phyloP scores from a whole-genome alignment of 2,888 invertebrate species.

The Lasioglossum malachurum region DNA sequence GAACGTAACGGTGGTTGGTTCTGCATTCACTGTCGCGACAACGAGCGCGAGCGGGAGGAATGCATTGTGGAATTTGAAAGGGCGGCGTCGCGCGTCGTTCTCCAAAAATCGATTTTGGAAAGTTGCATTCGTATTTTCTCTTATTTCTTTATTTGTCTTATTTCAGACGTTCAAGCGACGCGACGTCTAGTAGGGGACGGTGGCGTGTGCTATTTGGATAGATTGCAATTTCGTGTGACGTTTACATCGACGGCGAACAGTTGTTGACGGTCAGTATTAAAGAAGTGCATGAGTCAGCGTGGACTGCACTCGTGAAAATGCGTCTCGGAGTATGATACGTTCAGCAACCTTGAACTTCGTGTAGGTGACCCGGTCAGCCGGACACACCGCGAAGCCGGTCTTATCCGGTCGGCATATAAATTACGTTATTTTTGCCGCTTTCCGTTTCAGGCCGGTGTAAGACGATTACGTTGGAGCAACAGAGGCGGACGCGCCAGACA shows the following conservation, averaged over 20 bases:
- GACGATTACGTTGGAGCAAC: conserved; percentile 39
- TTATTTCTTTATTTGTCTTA: too few relatives aligned
- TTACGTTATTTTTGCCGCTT: conserved; percentile 53
- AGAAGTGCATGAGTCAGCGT: conserved; percentile 12
- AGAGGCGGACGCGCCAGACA: conserved; percentile 13
- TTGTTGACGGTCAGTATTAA: neutral
- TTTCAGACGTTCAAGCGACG: too few relatives aligned
- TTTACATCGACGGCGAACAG: neutral
- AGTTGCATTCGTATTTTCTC: neutral
- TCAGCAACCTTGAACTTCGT: conserved; percentile 55
- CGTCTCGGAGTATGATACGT: neutral
- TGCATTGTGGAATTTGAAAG: neutral
- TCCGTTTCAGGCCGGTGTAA: conserved; percentile 45
- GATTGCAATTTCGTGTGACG: neutral
- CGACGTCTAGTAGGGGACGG: too few relatives aligned
- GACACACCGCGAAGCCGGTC: conserved; percentile 40
- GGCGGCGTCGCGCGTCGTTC: neutral
- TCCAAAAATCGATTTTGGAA: neutral
- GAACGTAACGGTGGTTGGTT: neutral
- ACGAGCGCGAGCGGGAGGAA: neutral
- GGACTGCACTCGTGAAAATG: conserved; percentile 11
- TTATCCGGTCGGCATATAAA: conserved; percentile 57
- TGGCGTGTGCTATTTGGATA: too few relatives aligned
- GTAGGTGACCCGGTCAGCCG: conserved; percentile 42
- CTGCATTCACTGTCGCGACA: neutral